Base-by-base conservation (phyloP, 2,113 vertebrate genomes). In the Pangasianodon gigas region DNA sequence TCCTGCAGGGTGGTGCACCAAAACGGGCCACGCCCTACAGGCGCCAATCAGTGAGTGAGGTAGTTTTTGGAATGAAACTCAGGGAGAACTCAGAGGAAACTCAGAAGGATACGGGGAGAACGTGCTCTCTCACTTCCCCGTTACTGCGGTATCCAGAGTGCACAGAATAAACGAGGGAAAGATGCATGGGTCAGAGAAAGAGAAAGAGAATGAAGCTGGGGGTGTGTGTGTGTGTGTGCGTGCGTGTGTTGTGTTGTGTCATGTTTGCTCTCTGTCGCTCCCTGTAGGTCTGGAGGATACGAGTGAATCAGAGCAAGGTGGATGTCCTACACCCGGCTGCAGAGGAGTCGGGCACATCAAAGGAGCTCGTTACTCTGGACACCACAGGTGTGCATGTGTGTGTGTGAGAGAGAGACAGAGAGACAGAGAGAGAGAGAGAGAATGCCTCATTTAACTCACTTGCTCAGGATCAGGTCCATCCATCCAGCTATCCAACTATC, bases 1-100 rank as follows among this genome's bases (percentile, higher is more conserved):
- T 92, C 97, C 97, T 4, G 96, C 96, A 6, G 97, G 97, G 92
- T 97, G 97, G 97, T 97, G 97, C 89, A 92, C 94, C 9, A 97
- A 97, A 94, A 97, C 97, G 0, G 97, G 96, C 48, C 97, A 97
- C 87, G 95, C 96, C 89, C 96, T 97, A 89, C 97, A 97, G 88
- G 96, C 96, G 16, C 97, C 97, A 29, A 93, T 97, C 87, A 96
- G 97, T 97, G 95, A 97, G 97, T 93, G 41, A 92, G 77, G 26
- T 26, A 16, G 6, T 44, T 44, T 48, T 37, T 44, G 10, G 54
- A 48, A 48, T 29, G 75, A 29, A 48, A 48, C 44, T 48, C n/a
- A n/a, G n/a, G 75, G 21, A 48, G 24, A 80, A 13, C 46, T 26
- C 77, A 6, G 77, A 80, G 46, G 46, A 75, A 44, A 24, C 37